A percentile compares a stretch with the other conserved stretches of the same genome.
Evolutionary conservation across 2,888 invertebrate genomes (phyloP).

Genomic region (Zonitis immaculata): DNA sequence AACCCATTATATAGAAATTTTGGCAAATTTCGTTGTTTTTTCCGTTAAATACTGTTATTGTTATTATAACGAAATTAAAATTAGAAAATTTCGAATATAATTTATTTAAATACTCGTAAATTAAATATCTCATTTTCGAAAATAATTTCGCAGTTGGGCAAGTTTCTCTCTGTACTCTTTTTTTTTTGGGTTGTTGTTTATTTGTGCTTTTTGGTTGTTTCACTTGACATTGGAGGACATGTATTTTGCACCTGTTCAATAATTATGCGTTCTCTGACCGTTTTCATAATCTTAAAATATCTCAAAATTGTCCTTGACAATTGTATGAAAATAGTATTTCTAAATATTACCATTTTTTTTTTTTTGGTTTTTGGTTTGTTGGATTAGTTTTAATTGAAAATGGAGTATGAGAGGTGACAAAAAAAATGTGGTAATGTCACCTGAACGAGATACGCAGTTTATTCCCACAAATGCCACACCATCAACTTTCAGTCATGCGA

Average conservation of each 20-base stretch:
- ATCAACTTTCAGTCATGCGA: neutral
- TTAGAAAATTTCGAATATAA: neutral
- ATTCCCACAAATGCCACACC: conserved; percentile 16
- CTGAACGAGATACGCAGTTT: conserved; percentile 20
- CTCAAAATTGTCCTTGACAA: conserved; percentile 20
- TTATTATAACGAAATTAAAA: neutral
- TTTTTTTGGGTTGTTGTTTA: too few relatives aligned
- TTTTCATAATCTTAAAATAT: conserved; percentile 12
- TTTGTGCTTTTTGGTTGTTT: too few relatives aligned
- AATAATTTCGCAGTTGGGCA: neutral
- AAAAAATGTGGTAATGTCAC: conserved; percentile 16
- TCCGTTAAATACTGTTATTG: too few relatives aligned
- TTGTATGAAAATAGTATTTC: conserved; percentile 11
- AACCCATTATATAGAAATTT: neutral
- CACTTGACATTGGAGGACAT: neutral
- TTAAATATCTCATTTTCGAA: neutral
- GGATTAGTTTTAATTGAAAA: too few relatives aligned
- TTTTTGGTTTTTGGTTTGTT: neutral
- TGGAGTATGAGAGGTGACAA: neutral
- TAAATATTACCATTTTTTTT: conserved; percentile 4
- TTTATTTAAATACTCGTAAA: neutral
- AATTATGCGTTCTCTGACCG: conserved; percentile 13
- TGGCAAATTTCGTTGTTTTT: neutral
- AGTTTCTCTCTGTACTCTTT: neutral
- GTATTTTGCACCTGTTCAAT: conserved; percentile 18